Percentiles rank a stretch among this genome's conserved stretches.
Conservation (phyloP, 53 echinoderm and acorn worm species). For the Apostichopus leukothele region DNA sequence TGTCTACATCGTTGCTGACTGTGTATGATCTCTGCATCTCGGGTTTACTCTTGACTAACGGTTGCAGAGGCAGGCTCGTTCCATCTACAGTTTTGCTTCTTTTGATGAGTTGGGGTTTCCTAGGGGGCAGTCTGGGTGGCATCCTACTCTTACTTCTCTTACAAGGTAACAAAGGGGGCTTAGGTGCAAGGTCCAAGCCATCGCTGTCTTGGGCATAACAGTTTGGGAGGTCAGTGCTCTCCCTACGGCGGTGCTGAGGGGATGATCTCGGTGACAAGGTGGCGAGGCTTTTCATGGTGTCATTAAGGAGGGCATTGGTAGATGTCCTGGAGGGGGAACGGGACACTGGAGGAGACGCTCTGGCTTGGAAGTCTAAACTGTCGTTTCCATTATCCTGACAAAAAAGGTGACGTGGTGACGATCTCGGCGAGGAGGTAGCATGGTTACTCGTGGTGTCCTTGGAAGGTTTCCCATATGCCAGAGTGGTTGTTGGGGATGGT, state of each 20-base stretch:
- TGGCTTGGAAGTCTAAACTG: not conserved
- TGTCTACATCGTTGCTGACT: not conserved
- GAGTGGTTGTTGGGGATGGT: not conserved
- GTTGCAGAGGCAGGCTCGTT: not conserved
- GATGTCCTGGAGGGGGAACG: not conserved
- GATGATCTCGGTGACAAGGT: constrained; percentile 19
- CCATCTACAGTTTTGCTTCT: constrained; percentile 24
- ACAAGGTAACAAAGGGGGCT: not conserved
- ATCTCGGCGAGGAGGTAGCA: not conserved
- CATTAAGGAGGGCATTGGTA: not conserved
- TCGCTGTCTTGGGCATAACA: constrained; percentile 18
- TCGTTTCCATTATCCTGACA: not conserved
- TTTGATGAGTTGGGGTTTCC: not conserved
- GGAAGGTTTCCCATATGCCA: not conserved
- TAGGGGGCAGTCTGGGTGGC: not conserved
- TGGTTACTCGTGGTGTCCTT: not conserved
- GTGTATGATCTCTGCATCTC: constrained; percentile 8
- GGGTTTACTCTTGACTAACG: not conserved
- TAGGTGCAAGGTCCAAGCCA: constrained; percentile 6
- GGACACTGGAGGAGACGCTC: not conserved
- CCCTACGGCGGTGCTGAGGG: not conserved
- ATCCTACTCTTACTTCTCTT: not conserved
- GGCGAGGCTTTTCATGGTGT: constrained; percentile 3
- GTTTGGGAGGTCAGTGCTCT: not conserved
- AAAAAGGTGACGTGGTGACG: not conserved